Evolutionary conservation across 2,888 invertebrate genomes (phyloP), one percentile per base, ranked within the genome.

Genomic region (Rhopalosiphum nymphaeae): DNA sequence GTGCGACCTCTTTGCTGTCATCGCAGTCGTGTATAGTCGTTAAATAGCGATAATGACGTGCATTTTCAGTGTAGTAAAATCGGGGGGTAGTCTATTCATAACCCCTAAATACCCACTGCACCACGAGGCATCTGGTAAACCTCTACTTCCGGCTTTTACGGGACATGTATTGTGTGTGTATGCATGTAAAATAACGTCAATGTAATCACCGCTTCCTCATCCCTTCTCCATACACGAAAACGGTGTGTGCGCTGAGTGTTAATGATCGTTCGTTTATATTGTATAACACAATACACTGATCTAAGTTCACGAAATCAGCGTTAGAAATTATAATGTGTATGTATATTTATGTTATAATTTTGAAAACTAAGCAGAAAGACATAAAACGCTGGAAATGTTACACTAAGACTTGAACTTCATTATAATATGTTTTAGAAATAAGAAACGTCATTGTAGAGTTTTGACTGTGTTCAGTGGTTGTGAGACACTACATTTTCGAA

Each of bases 81-180:
- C 0, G 13, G 29, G 0, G 46, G n/a, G 25, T 49, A 29, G 53
- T 84, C 90, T 90, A 90, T 90, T 91, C 91, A 91, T 5, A 36
- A 78, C 42, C 36, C 91, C 84, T 78, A 78, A 21, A 78, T 21
- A 36, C 36, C 36, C 78, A 78, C 36, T 36, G 61, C 29, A 44
- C 57, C 46, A 21, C 61, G 21, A 84, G 49, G 56, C 85, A 57
- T 56, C 44, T 44, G 91, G 91, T 91, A 84, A 91, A 91, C 91
- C 91, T n/a, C 86, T 44, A 61, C 91, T 89, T 93, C 93, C 93
- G 93, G 93, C 93, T 92, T 92, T 92, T 88, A 61, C 29, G 91
- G 46, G 91, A 57, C 56, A 25, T 44, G 44, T 11, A 16, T 36
- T 57, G 46, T n/a, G 44, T 44, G n/a, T 44, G 44, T 86, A 25